A percentile compares a stretch with the other conserved stretches of the same genome.
phyloP scores from a whole-genome alignment of 2,888 invertebrate species.

The Sesia bembeciformis region DNA sequence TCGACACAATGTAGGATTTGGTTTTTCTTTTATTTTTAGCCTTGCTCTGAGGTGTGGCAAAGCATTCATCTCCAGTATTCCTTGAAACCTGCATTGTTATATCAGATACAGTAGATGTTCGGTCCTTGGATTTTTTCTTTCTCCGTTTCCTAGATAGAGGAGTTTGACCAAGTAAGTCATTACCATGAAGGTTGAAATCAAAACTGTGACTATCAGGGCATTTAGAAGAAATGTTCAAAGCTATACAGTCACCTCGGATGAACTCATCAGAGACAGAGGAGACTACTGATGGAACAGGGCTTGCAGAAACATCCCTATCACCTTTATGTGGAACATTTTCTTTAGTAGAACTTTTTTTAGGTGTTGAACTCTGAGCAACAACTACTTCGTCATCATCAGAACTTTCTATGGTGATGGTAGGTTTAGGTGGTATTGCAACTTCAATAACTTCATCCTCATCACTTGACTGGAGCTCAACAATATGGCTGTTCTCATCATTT shows the following conservation, averaged over 20 bases:
- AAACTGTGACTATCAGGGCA: slow-evolving; percentile 49
- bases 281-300: slow-evolving; percentile 63
- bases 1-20: slow-evolving; percentile 46
- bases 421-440: slow-evolving; percentile 58
- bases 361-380: slow-evolving; percentile 21
- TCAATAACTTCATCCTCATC: slow-evolving; percentile 68
- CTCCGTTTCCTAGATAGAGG: slow-evolving; percentile 55
- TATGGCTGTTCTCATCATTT: slow-evolving; percentile 25
- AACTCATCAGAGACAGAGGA: slow-evolving; percentile 69
- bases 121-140: slow-evolving; percentile 52
- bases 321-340: slow-evolving; percentile 18
- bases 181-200: slow-evolving; percentile 65
- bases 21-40: slow-evolving; percentile 54
- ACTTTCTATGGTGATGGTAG: slow-evolving; percentile 64
- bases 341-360: slow-evolving; percentile 3
- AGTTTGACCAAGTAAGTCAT: slow-evolving; percentile 48
- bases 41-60: slow-evolving; percentile 67
- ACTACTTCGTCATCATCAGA: slow-evolving; percentile 60
- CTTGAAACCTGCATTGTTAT: slow-evolving; percentile 17
- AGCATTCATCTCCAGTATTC: slow-evolving; percentile 31
- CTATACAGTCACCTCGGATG: slow-evolving; percentile 63
- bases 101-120: slow-evolving; percentile 44
- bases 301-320: slow-evolving; percentile 44
- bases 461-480: slow-evolving; percentile 48
- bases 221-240: slow-evolving; percentile 60